Base-by-base conservation (phyloP, 2,113 vertebrate species). In the Salvelinus fontinalis region DNA sequence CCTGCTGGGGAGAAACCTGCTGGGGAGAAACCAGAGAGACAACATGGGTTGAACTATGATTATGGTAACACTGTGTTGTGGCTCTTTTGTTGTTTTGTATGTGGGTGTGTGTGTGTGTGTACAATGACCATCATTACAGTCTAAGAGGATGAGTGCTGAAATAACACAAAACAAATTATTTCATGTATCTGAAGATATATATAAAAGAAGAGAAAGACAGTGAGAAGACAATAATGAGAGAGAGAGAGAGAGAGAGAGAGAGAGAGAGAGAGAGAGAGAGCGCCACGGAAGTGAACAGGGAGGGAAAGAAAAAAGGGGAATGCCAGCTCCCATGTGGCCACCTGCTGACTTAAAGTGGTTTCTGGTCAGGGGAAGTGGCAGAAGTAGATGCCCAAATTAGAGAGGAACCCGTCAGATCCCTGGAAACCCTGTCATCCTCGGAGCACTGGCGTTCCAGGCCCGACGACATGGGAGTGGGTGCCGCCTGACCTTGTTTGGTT, bases 361-460 rank as follows among this genome's bases (percentile, higher is more conserved):
- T 93, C 84, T 91, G 90, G 91, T 91, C 85, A 85, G 85, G 82
- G 90, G 89, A 90, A 90, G 90, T 91, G 88, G 91, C 87, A 90
- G 83, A 74, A 86, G 75, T 85, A 81, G 80, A 88, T 86, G 84
- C 87, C 87, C 87, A 93, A 92, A 93, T 93, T 91, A 93, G 84
- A 92, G 91, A 91, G 82, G 81, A 80, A 81, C 83, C 54, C 60
- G 81, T 82, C 60, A 69, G 86, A 88, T 87, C 82, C 79, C 75
- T 88, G 88, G 84, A 87, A 90, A 84, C 83, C 88, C 88, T 88
- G 86, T 89, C 80, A 89, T 90, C 88, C 87, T 86, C 78, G 59
- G 80, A 71, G n/a, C 76, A 84, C 82, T 49, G 77, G 89, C 87
- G 85, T 90, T 89, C 84, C 85, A 80, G 74, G 7, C 44, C 79